Evolutionary conservation across 2,888 invertebrate species (phyloP), one percentile per base, ranked within the genome.

Genomic region (Syritta pipiens): DNA sequence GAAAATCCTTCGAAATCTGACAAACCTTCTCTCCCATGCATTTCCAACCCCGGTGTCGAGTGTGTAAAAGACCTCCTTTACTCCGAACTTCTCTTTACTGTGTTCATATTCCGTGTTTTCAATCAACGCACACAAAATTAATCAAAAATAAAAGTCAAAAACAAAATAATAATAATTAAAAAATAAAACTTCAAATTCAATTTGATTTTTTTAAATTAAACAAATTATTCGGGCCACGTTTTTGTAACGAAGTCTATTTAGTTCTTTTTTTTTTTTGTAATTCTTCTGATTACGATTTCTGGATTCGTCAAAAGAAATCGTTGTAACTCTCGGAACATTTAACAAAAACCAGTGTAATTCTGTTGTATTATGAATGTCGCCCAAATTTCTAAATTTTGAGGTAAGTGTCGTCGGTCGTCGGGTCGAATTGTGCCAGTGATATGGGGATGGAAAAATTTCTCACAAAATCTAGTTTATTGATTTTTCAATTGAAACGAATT

Each of bases 351-450:
- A 74, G 46, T 40, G 74, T 57, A 37, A 26, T 67, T 26, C 22
- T 55, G 55, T 72, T 72, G 49, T 88, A 92, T 92, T 94, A 95
- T 95, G 95, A 95, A 95, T 95, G 95, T 94, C 93, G 95, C 92
- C 94, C 92, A 94, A 94, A 91, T 93, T 92, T 91, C 92, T 94
- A 90, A 93, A 94, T 89, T 91, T 94, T 90, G 94, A 95, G 94
- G 95, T 95, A 91, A 92, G 91, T 84, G 74, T n/a, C n/a, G n/a
- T n/a, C n/a, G n/a, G n/a, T n/a, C n/a, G n/a, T n/a, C n/a, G n/a
- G n/a, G n/a, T n/a, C n/a, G n/a, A n/a, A n/a, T n/a, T n/a, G n/a
- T n/a, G n/a, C n/a, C 20, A 17, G 24, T 5, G 22, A 20, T n/a
- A n/a, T n/a, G 55, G 26, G 24, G 22, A 77, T 35, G 44, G 44